Base-by-base conservation (phyloP, 2,888 invertebrate species). In the Phyllotreta cruciferae region DNA sequence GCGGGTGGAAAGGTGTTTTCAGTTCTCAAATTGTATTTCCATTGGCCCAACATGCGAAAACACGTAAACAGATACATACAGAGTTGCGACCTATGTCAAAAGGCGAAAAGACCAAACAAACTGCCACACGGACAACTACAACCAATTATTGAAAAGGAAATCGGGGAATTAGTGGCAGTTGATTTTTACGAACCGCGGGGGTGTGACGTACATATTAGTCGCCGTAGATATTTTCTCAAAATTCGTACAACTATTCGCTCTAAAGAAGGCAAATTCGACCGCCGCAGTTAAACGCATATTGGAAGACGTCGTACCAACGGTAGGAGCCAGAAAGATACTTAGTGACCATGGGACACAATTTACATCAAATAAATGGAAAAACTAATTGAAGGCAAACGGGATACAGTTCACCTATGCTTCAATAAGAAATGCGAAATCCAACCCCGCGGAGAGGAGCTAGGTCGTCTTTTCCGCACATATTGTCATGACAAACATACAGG, bases 41-140 rank as follows among this genome's bases (percentile, higher is more conserved):
- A 37, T n/a, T 53, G 7, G 6, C 13, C 9, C 37, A 34, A 53
- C 7, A 52, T 52, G 52, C 37, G 13, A 1, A 36, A 38, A 9
- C 36, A 6, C 2, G 11, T 52, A 1, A 37, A 35, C 8, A 13
- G 11, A 1, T 6, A 6, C n/a, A 11, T 52, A 6, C 36, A 52
- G 11, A 5, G 11, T 8, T 52, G 52, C n/a, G 52, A 52, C 36
- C n/a, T 52, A 11, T 52, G 52, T n/a, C 52, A 52, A 37, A 36
- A 14, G n/a, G 37, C 52, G 4, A 52, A 52, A 9, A 52, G 9
- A 11, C 42, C 42, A 4, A 42, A 42, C 9, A 42, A 42, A 42
- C n/a, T 42, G 11, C 42, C 42, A 42, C 42, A 42, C 3, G 42
- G 42, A 42, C 4, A 5, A 42, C 5, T 42, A 42, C n/a, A 42